Evolutionary conservation across 2,888 invertebrate species (phyloP), one percentile per base, ranked within the genome.

Genomic region (Cheilosia urbana): DNA sequence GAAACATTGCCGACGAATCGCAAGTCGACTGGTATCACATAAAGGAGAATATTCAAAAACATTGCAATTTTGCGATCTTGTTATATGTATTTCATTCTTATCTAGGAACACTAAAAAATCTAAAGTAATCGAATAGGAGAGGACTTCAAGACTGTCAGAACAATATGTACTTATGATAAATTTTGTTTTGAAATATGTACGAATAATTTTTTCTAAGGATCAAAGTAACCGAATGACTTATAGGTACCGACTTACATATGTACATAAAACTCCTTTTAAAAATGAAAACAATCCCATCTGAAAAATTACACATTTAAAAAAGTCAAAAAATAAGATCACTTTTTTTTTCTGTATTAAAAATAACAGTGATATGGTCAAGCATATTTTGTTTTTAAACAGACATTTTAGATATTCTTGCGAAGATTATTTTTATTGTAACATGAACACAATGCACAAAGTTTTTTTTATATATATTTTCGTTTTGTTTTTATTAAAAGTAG

Each of bases 391-490:
- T 58, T 75, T 68, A 66, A 81, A 85, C 81, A 85, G 71, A 85
- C 76, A 81, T 85, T 81, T 53, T 63, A 81, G 81, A 81, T 85
- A 81, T 85, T 85, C 84, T 76, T 76, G 80, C 85, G 69, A 85
- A 81, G 80, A 77, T 77, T 68, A 85, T 81, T 85, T 37, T 80
- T 85, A 85, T 81, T 81, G 72, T 85, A 85, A 85, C 81, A 80
- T 85, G 85, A 85, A 85, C 85, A 85, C 85, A 85, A 85, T 85
- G 76, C 81, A 85, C 81, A 85, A 80, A 80, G 66, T 72, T 85
- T 80, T 55, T 84, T 72, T 71, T 80, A 60, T 76, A 79, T 47
- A 51, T 69, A n/a, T 37, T 42, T 42, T n/a, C 37, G 17, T 1
- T 49, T 49, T 19, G 9, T 49, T 72, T 53, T 63, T 76, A 81